phyloP scores from a whole-genome alignment of 2,797 vertebrate species.

The Selene dorsalis region DNA sequence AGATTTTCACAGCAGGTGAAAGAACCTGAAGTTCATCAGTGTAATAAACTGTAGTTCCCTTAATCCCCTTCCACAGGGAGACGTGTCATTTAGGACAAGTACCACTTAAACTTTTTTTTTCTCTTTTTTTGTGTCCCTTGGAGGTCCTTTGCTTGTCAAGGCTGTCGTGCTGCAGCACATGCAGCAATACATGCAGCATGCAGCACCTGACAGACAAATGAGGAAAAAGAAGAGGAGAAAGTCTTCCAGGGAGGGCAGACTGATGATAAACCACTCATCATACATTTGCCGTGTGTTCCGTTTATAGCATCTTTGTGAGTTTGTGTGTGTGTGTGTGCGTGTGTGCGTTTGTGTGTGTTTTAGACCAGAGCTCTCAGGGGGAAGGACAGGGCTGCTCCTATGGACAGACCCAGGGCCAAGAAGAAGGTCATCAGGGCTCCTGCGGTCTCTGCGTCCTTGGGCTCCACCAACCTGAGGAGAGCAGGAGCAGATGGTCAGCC shows the following conservation, averaged over 20 bases:
- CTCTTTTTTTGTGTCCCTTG: not conserved
- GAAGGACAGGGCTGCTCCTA: conserved; percentile 88
- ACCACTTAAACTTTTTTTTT: not conserved
- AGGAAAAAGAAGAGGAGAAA: not conserved
- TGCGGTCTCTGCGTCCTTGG: conserved; percentile 87
- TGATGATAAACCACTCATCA: not conserved
- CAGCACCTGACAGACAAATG: not conserved
- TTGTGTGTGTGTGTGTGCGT: not conserved
- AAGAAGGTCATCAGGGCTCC: conserved; percentile 95
- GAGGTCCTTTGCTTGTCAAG: not conserved
- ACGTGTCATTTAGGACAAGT: not conserved
- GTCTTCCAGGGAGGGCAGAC: not conserved
- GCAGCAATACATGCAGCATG: not conserved
- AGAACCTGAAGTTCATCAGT: not conserved
- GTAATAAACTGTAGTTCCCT: not conserved
- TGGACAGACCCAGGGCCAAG: conserved; percentile 88
- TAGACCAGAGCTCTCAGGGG: conserved; percentile 83
- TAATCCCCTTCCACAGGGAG: not conserved
- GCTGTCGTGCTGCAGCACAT: not conserved
- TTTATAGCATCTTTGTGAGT: not conserved
- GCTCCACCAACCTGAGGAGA: conserved; percentile 84
- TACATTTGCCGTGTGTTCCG: too few species aligned
- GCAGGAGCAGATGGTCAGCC: not conserved
- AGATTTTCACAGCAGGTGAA: not conserved
- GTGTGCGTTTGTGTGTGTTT: not conserved